Percentiles rank a stretch among this genome's conserved stretches.
phyloP scores from a whole-genome alignment of 2,113 vertebrate genomes.

The Phalacrocorax pelagicus region DNA sequence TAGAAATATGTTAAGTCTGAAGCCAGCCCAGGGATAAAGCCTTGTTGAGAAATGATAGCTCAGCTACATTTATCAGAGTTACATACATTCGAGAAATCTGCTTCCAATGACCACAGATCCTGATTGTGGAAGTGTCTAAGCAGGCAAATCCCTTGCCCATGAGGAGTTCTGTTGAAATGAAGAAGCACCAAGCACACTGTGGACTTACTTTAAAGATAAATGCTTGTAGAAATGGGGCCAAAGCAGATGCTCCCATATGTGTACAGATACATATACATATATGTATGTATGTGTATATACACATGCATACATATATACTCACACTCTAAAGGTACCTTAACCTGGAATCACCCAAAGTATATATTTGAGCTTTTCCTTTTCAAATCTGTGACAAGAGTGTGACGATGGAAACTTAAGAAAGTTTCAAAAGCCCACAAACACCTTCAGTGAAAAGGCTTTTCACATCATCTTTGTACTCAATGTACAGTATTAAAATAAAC shows the following conservation, averaged over 20 bases:
- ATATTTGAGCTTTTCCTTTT: not conserved
- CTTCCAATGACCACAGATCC: not conserved
- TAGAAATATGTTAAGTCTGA: not conserved
- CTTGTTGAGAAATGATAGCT: not conserved
- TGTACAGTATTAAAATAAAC: not conserved
- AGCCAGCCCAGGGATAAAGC: not conserved
- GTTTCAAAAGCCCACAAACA: not conserved
- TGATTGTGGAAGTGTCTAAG: not conserved
- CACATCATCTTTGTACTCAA: not conserved
- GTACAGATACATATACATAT: not conserved
- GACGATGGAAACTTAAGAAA: not conserved
- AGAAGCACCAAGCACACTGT: not conserved
- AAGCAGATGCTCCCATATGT: not conserved
- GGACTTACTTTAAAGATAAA: not conserved
- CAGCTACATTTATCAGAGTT: not conserved
- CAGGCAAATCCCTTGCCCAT: not conserved
- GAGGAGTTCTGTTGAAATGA: not conserved
- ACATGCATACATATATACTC: not conserved
- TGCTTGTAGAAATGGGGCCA: not conserved
- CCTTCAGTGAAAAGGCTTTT: not conserved
- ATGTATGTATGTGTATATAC: not conserved
- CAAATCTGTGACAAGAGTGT: not conserved
- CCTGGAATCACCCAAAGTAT: not conserved
- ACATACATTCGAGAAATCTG: not conserved
- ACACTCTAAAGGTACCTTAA: not conserved